Percentiles rank a stretch among this genome's conserved stretches.
Conservation (phyloP, 2,113 vertebrate genomes). For the Petroica traversi region DNA sequence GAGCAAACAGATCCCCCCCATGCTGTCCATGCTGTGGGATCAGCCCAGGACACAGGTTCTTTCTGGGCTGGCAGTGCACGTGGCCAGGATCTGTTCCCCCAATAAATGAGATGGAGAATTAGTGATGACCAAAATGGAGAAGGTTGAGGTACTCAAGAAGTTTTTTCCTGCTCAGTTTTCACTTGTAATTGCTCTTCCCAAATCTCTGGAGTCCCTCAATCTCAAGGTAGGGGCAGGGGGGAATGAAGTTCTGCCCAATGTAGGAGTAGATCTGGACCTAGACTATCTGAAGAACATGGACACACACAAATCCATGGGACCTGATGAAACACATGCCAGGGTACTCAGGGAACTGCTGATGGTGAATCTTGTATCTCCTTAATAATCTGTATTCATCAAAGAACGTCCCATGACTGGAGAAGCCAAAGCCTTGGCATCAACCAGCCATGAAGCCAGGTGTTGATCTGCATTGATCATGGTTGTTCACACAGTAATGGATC, state of each 20-base stretch:
- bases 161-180: not conserved
- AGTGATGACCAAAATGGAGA: not conserved
- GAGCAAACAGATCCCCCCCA: not conserved
- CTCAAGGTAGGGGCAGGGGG: not conserved
- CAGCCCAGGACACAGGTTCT: not conserved
- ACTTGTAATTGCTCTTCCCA: not conserved
- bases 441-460: not conserved
- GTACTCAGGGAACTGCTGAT: not conserved
- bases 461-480: not conserved
- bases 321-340: not conserved
- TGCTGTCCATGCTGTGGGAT: not conserved
- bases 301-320: not conserved
- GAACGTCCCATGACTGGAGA: not conserved
- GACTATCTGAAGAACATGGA: not conserved
- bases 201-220: not conserved
- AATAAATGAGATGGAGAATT: not conserved
- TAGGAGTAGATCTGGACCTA: not conserved
- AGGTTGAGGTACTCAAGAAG: not conserved
- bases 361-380: not conserved
- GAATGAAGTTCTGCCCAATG: not conserved
- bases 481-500: not conserved
- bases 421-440: not conserved
- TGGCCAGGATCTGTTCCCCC: not conserved
- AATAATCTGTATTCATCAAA: not conserved
- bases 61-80: not conserved